A percentile compares a stretch with the other conserved stretches of the same genome.
Conservation (phyloP, 2,888 invertebrate genomes). For the Byasa hedistus region DNA sequence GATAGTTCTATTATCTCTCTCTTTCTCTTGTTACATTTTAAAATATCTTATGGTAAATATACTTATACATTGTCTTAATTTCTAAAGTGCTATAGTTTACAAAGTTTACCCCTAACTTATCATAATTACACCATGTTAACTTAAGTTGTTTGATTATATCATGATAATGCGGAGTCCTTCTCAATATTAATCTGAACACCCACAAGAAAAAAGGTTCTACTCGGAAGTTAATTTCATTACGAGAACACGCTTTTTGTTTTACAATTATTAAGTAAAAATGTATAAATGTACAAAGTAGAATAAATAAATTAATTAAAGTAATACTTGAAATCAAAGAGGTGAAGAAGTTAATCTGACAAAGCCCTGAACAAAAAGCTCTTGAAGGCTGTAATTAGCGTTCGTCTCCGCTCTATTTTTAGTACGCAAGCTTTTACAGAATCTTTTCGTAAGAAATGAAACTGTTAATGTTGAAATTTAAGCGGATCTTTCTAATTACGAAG, state of each 20-base stretch:
- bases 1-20: too few species aligned
- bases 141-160: conserved; percentile 5
- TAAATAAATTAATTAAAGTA: background rate
- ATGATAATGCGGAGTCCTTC: too few species aligned
- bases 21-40: too few species aligned
- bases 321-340: background rate
- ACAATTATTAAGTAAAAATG: too few species aligned
- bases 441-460: background rate
- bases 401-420: background rate
- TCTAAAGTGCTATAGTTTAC: too few species aligned
- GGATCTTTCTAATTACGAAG: background rate
- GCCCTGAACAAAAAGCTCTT: background rate
- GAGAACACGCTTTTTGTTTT: too few species aligned
- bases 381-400: conserved; percentile 1
- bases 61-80: too few species aligned
- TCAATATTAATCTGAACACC: too few species aligned
- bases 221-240: too few species aligned
- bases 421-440: background rate
- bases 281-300: background rate
- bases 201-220: too few species aligned
- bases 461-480: background rate
- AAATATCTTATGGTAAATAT: too few species aligned
- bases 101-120: conserved; percentile 9
- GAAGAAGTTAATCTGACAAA: background rate
- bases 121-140: conserved; percentile 18